A percentile compares a stretch with the other conserved stretches of the same genome.
These are phyloP conservation scores for Perognathus longimembris DNA, from an alignment of 2,113 vertebrate genomes.

Conservation along the genomic window DNA sequence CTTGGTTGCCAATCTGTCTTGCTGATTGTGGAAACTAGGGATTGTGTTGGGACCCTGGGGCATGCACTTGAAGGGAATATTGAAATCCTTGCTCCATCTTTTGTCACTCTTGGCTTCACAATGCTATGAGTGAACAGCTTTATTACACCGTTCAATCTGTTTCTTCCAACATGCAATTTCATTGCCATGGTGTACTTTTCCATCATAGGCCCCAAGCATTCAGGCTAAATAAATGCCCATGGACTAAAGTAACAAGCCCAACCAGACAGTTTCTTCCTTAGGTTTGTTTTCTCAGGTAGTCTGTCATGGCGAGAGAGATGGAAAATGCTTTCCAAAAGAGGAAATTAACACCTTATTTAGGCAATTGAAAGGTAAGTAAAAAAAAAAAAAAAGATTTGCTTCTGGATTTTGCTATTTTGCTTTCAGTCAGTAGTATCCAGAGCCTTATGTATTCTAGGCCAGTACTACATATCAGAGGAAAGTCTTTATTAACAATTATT, in stretches of 20 bases:
- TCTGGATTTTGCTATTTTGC: background rate
- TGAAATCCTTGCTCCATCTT: background rate
- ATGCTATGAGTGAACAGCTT: background rate
- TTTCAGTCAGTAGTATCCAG: background rate
- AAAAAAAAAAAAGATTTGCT: background rate
- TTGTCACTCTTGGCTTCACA: too few species aligned
- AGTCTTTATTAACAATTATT: background rate
- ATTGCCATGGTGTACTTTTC: background rate
- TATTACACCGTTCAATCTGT: background rate
- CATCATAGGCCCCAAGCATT: background rate
- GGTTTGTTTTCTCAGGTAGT: background rate
- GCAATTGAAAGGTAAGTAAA: background rate
- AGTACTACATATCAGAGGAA: too few species aligned
- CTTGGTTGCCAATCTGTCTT: background rate
- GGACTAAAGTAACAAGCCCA: background rate
- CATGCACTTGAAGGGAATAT: too few species aligned
- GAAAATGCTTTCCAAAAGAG: background rate
- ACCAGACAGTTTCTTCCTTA: background rate
- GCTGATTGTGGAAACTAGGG: background rate
- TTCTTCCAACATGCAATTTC: background rate
- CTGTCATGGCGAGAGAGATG: background rate
- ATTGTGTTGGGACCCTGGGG: background rate
- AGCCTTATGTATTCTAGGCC: too few species aligned
- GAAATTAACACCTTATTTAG: background rate
- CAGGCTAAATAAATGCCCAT: background rate